phyloP scores from a whole-genome alignment of 53 echinoderm and acorn worm genomes.

The Hippasteria phrygiana region DNA sequence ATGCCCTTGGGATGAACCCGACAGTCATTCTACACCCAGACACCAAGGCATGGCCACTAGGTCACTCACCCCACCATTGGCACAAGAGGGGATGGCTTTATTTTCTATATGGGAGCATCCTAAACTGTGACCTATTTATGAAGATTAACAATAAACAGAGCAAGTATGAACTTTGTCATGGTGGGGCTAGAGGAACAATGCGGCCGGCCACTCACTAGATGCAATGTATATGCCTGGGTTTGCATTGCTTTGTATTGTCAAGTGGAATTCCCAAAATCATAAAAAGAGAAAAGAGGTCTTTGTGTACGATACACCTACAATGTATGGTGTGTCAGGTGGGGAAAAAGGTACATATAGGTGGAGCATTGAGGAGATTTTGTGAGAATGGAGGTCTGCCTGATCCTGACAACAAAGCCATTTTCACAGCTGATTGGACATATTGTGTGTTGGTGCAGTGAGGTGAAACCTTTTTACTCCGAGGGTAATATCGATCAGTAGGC shows the following conservation, averaged over 20 bases:
- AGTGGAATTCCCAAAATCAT: background rate
- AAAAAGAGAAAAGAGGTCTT: background rate
- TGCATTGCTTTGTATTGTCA: no score
- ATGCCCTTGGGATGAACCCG: conserved; percentile 44
- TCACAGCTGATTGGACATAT: conserved; percentile 19
- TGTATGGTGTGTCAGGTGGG: conserved; percentile 34
- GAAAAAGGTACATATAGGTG: background rate
- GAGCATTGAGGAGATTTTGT: conserved; percentile 14
- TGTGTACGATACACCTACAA: conserved; percentile 29
- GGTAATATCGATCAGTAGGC: conserved; percentile 36
- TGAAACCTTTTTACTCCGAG: conserved; percentile 19
- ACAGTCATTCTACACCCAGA: background rate
- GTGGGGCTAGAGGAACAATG: background rate
- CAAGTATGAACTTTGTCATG: conserved; percentile 29
- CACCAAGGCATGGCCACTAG: conserved; percentile 34
- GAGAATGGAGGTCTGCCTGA: background rate
- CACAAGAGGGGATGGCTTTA: background rate
- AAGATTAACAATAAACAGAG: background rate
- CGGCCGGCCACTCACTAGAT: no score
- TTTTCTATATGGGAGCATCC: conserved; percentile 8
- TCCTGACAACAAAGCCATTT: conserved; percentile 43
- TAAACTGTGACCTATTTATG: conserved; percentile 33
- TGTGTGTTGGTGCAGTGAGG: conserved; percentile 25
- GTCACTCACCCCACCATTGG: conserved; percentile 41
- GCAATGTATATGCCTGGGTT: no score